phyloP scores from a whole-genome alignment of 2,113 vertebrate genomes.

The Chaenocephalus aceratus region DNA sequence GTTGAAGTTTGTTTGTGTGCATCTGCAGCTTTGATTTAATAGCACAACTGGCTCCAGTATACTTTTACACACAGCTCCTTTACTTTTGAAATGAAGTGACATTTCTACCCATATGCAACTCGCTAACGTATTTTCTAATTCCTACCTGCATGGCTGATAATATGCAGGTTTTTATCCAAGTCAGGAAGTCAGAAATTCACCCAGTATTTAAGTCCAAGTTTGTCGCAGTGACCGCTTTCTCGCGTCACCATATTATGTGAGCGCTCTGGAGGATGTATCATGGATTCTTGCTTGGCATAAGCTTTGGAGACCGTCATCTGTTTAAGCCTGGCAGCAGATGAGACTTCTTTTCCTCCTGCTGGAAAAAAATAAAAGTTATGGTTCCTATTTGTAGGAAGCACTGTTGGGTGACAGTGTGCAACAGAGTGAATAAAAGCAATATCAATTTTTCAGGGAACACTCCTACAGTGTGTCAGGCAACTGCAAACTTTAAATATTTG shows the following conservation, averaged over 20 bases:
- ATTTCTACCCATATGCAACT: background rate
- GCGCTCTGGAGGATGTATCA: constrained; percentile 38
- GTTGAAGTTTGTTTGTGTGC: background rate
- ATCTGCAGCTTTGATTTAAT: background rate
- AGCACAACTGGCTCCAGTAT: no score
- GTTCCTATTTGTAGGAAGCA: constrained; percentile 64
- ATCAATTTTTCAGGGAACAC: constrained; percentile 68
- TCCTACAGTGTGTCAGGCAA: constrained; percentile 48
- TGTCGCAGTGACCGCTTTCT: constrained; percentile 22
- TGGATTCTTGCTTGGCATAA: constrained; percentile 41
- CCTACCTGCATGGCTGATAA: constrained; percentile 3
- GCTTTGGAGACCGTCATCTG: constrained; percentile 46
- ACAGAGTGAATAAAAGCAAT: constrained; percentile 71
- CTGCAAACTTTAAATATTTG: constrained; percentile 65
- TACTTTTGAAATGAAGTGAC: background rate
- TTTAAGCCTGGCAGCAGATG: constrained; percentile 53
- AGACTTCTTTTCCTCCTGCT: constrained; percentile 41
- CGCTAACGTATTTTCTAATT: background rate
- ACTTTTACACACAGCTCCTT: background rate
- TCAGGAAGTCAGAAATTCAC: background rate
- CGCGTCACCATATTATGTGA: constrained; percentile 18
- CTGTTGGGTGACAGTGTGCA: constrained; percentile 70
- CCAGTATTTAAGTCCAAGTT: constrained; percentile 10
- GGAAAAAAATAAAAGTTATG: constrained; percentile 36
- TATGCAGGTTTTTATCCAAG: constrained; percentile 24